phyloP scores from a whole-genome alignment of 2,888 invertebrate genomes.

The Oegoconia quadripuncta region DNA sequence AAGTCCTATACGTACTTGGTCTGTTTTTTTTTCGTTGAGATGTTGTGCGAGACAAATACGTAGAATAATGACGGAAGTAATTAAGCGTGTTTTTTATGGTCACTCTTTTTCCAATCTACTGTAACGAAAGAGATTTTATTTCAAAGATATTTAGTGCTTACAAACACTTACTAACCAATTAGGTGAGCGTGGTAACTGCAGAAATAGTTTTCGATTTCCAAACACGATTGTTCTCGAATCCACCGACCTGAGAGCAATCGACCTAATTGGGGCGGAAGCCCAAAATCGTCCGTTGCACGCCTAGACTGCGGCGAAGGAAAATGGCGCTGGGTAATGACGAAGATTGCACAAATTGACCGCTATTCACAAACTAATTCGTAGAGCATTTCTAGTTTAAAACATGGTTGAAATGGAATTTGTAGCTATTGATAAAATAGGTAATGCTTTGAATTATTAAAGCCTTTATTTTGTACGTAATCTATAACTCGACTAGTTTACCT shows the following conservation, averaged over 20 bases:
- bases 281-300: conserved; percentile 8
- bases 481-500: no score
- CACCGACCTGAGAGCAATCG: conserved; percentile 6
- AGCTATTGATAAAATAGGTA: conserved; percentile 7
- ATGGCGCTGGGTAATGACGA: conserved; percentile 13
- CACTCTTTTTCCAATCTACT: no score
- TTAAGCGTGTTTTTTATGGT: no score
- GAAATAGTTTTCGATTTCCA: conserved; percentile 7
- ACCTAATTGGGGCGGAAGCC: conserved; percentile 11
- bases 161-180: background rate
- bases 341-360: conserved; percentile 30
- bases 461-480: conserved; percentile 1
- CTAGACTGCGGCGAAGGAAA: conserved; percentile 2
- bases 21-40: no score
- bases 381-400: no score
- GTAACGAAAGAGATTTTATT: no score
- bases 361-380: no score
- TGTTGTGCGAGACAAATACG: no score
- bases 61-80: no score
- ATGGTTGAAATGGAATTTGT: conserved; percentile 20
- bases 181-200: background rate
- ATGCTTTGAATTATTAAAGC: no score
- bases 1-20: no score
- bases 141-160: background rate
- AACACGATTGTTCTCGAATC: conserved; percentile 1